Evolutionary conservation across 2,797 vertebrate species (phyloP), one percentile per base, ranked within the genome.

Genomic region (Cynodonichthys magdalenae): DNA sequence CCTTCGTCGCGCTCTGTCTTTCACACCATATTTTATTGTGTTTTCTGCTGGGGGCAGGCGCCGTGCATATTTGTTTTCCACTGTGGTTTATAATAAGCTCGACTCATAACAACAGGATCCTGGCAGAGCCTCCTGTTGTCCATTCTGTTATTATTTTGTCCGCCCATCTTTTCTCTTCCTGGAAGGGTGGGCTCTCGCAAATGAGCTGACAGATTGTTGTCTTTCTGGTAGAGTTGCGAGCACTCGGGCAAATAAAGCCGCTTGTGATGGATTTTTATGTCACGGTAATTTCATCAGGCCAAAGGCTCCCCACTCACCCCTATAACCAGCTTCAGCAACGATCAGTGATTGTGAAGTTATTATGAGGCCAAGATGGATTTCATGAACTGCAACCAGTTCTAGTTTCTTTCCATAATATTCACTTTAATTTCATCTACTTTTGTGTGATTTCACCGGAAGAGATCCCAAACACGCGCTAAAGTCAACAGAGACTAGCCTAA

Each of bases 161-260:
- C 39, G 44, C 68, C 68, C 15, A 65, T 74, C 55, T 68, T 42
- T 64, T 55, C 41, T 48, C 61, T 77, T 63, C 72, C 69, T 59
- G 49, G 79, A 20, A 46, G 55, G 59, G 42, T 69, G 63, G 64
- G 73, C 71, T 66, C 77, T 74, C 42, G 11, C 88, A 87, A 85
- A 90, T 82, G 83, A 89, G 71, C 69, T 52, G 67, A 89, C 88
- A 89, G 90, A 90, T 90, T 88, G 86, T 72, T n/a, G 61, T 69
- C 54, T 62, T 82, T 79, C 75, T 86, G 82, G 52, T 76, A 60
- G 65, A 80, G 79, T 59, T 62, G 58, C 24, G 20, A 78, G 68
- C 64, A 18, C 59, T 28, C 39, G 48, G 48, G 61, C 69, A 10
- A 57, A 56, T 66, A 39, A 48, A 60, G 83, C 71, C 56, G 69